phyloP scores from a whole-genome alignment of 2,797 vertebrate species.

The Argya squamiceps region DNA sequence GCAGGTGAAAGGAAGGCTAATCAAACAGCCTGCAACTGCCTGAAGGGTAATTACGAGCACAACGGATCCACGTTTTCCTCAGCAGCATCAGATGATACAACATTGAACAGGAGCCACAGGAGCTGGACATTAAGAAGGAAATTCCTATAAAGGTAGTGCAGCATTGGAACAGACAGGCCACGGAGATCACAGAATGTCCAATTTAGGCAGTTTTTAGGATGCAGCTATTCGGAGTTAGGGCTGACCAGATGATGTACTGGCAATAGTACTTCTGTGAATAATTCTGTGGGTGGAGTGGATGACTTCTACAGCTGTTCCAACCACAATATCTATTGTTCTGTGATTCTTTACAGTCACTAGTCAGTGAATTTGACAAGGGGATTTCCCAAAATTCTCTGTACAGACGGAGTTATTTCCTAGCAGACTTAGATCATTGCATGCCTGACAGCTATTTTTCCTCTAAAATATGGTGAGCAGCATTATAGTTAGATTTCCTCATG shows the following conservation, averaged over 20 bases:
- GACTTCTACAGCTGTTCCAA: background rate
- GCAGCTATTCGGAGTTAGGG: background rate
- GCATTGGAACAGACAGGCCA: background rate
- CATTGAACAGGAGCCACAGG: background rate
- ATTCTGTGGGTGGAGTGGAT: background rate
- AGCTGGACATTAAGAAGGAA: background rate
- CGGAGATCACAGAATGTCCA: background rate
- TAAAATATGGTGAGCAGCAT: background rate
- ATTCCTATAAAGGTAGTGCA: background rate
- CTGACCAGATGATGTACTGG: background rate
- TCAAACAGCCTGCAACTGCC: background rate
- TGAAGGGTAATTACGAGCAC: background rate
- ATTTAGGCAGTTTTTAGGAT: constrained; percentile 10
- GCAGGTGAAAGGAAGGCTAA: background rate
- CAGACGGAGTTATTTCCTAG: background rate
- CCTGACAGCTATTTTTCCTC: background rate
- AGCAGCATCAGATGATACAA: background rate
- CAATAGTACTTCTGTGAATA: background rate
- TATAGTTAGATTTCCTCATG: background rate
- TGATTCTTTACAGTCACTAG: background rate
- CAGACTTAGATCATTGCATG: background rate
- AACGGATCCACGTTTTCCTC: background rate
- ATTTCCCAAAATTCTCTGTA: constrained; percentile 8
- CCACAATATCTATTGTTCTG: background rate
- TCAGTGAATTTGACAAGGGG: background rate